Conservation (phyloP, 1,140 invertebrate species). For the Aradophagus sp. region DNA sequence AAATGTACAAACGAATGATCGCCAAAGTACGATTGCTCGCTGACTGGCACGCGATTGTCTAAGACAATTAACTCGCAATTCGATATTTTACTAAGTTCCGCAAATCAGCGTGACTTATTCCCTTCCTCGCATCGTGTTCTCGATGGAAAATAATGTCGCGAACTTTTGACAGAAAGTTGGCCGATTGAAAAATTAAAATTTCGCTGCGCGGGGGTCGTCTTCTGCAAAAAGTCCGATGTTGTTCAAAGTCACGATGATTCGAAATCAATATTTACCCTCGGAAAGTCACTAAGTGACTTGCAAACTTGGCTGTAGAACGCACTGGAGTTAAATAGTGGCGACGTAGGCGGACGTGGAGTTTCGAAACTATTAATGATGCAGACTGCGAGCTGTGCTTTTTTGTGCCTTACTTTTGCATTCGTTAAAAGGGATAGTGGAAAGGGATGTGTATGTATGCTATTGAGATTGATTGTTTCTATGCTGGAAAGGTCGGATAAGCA, state of each 20-base stretch:
- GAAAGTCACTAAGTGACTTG: conserved; percentile 57
- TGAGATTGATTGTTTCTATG: conserved; percentile 50
- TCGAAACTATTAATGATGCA: conserved; percentile 49
- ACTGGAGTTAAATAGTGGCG: conserved; percentile 51
- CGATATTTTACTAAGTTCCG: too few species aligned
- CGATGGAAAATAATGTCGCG: conserved; percentile 28
- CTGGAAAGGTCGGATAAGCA: conserved; percentile 35
- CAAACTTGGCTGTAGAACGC: conserved; percentile 36
- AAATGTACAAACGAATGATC: conserved; percentile 40
- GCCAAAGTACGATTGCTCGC: conserved; percentile 42
- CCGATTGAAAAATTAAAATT: conserved; percentile 66
- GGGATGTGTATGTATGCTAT: conserved; percentile 46
- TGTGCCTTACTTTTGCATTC: conserved; percentile 38
- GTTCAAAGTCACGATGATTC: conserved; percentile 62
- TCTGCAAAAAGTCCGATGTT: conserved; percentile 15
- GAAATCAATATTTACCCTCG: conserved; percentile 65
- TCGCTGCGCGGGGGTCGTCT: conserved; percentile 17
- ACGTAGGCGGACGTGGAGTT: conserved; percentile 49
- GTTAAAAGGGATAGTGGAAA: conserved; percentile 42
- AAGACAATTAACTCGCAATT: conserved; percentile 27
- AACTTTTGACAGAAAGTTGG: too few species aligned
- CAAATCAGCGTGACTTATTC: too few species aligned
- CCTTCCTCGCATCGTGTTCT: too few species aligned
- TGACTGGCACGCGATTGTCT: conserved; percentile 20
- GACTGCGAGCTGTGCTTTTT: conserved; percentile 37